Percentiles rank a stretch among this genome's conserved stretches.
Conservation (phyloP, 2,888 invertebrate genomes). For the Himalopsyche kuldschensis region DNA sequence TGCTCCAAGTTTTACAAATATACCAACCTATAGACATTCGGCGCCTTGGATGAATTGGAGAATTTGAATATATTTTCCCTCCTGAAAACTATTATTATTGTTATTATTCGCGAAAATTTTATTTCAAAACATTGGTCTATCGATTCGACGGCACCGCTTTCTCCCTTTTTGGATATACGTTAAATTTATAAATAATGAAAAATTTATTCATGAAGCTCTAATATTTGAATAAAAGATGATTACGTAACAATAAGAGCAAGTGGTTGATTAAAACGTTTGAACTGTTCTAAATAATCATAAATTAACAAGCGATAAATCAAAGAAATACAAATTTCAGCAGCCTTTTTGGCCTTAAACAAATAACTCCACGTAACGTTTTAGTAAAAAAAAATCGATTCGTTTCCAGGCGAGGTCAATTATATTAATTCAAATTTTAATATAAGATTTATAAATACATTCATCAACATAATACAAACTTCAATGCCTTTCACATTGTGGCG, state of each 20-base stretch:
- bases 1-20: not conserved
- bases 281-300: not conserved
- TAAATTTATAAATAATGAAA: not conserved
- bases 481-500: too few relatives aligned
- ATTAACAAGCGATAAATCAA: too few relatives aligned
- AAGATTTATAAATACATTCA: too few relatives aligned
- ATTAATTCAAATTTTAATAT: too few relatives aligned
- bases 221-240: not conserved
- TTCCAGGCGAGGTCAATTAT: too few relatives aligned
- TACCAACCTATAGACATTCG: not conserved
- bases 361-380: too few relatives aligned
- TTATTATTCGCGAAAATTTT: not conserved
- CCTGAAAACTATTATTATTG: slow-evolving; percentile 12
- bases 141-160: not conserved
- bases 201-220: not conserved
- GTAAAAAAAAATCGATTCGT: too few relatives aligned
- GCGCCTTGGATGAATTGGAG: not conserved
- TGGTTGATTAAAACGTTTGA: not conserved
- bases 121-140: not conserved
- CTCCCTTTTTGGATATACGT: not conserved
- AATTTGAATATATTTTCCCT: slow-evolving; percentile 3
- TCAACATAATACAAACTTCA: too few relatives aligned
- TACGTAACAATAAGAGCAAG: not conserved
- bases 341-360: too few relatives aligned
- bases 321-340: too few relatives aligned